Conservation (phyloP, 1,140 invertebrate genomes). For the Drosophila kanapiae region DNA sequence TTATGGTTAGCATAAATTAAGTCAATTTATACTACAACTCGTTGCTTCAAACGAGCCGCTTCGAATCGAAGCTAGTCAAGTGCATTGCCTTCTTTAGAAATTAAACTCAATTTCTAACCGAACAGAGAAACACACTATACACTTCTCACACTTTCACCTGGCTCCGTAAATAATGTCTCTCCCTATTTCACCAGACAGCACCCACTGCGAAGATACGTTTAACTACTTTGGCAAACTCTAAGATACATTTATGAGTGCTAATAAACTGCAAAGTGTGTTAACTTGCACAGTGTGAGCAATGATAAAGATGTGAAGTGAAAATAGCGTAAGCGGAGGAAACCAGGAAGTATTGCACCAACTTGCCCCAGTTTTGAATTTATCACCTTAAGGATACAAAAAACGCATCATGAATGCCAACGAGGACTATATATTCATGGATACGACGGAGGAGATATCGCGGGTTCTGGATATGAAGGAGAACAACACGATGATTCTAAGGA, state of each 20-base stretch:
- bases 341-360: slow-evolving; percentile 46
- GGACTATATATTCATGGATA: slow-evolving; percentile 31
- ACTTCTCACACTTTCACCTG: slow-evolving; percentile 47
- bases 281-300: slow-evolving; percentile 33
- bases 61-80: slow-evolving; percentile 3
- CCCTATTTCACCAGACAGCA: slow-evolving; percentile 9
- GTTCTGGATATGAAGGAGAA: slow-evolving; percentile 44
- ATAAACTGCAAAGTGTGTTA: slow-evolving; percentile 32
- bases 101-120: not conserved
- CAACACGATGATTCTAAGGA: slow-evolving; percentile 39
- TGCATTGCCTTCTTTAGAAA: not conserved
- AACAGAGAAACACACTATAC: not conserved
- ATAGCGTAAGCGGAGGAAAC: slow-evolving; percentile 20
- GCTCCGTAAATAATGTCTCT: not conserved
- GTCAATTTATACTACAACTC: slow-evolving; percentile 8
- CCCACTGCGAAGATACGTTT: slow-evolving; percentile 1
- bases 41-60: slow-evolving; percentile 11
- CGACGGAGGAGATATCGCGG: slow-evolving; percentile 34
- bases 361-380: slow-evolving; percentile 60
- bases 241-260: slow-evolving; percentile 65
- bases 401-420: slow-evolving; percentile 56
- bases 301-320: slow-evolving; percentile 69
- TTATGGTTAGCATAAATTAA: slow-evolving; percentile 44
- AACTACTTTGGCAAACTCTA: slow-evolving; percentile 42
- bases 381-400: slow-evolving; percentile 16